A percentile compares a stretch with the other conserved stretches of the same genome.
These are phyloP conservation scores for Vicugna pacos DNA, from an alignment of 2,113 vertebrate genomes.

Conservation along the genomic window DNA sequence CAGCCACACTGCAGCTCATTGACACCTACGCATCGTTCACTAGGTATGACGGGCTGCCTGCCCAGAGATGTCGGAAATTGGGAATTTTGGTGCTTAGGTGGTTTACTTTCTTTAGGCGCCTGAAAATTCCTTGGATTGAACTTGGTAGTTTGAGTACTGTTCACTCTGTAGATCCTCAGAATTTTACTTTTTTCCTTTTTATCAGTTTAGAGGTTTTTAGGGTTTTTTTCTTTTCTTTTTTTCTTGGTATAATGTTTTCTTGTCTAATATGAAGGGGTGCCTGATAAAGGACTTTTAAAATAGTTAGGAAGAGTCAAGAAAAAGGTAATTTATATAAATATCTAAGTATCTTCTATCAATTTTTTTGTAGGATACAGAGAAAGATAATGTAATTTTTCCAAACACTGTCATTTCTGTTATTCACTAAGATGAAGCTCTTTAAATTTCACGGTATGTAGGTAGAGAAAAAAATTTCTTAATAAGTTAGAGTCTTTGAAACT, in stretches of 20 bases:
- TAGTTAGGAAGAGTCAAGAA: neutral
- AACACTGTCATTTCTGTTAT: neutral
- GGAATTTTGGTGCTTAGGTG: neutral
- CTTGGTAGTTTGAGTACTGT: neutral
- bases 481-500: conserved; percentile 26
- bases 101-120: neutral
- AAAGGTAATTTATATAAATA: neutral
- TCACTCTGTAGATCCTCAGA: neutral
- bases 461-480: neutral
- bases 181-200: neutral
- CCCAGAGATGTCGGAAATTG: neutral
- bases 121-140: neutral
- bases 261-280: neutral
- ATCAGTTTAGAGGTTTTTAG: neutral
- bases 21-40: conserved; percentile 95
- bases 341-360: conserved; percentile 29
- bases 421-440: neutral
- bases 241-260: neutral
- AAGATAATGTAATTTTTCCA: neutral
- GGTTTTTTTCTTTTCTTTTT: accelerated
- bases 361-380: conserved; percentile 5
- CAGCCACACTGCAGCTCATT: conserved; percentile 95
- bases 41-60: conserved; percentile 85
- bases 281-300: neutral
- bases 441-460: neutral